Conservation (phyloP, 1,140 invertebrate genomes). For the Ceratina calcarata region DNA sequence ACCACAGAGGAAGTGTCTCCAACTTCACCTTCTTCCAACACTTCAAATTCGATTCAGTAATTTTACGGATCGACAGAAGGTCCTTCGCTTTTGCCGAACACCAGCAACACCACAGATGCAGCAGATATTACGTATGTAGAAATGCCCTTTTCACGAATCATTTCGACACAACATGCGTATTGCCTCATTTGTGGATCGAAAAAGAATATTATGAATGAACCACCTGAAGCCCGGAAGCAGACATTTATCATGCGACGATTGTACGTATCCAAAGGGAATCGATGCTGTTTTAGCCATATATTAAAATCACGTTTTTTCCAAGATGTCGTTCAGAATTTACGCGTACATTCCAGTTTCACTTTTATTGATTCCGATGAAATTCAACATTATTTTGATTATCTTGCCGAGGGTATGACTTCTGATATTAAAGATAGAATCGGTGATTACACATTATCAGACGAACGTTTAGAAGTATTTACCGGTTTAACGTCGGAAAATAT, state of each 20-base stretch:
- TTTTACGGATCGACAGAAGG: no score
- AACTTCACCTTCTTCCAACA: no score
- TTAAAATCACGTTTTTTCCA: constrained; percentile 40
- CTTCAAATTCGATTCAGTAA: no score
- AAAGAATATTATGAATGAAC: constrained; percentile 18
- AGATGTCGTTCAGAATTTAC: neutral
- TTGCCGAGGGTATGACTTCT: no score
- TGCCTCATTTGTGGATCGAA: constrained; percentile 40
- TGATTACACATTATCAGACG: constrained; percentile 49
- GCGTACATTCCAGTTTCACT: no score
- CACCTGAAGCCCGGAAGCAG: constrained; percentile 51
- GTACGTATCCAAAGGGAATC: constrained; percentile 54
- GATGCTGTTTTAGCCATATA: constrained; percentile 42
- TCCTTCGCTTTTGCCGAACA: no score
- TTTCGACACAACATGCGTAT: constrained; percentile 27
- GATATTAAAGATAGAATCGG: constrained; percentile 51
- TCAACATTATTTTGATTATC: neutral
- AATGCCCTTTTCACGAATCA: neutral
- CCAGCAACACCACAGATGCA: no score
- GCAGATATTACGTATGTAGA: neutral
- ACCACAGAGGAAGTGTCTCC: no score
- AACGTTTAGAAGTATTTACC: constrained; percentile 55
- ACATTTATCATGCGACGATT: constrained; percentile 38
- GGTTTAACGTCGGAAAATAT: constrained; percentile 61
- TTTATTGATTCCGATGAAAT: constrained; percentile 5